A percentile compares a stretch with the other conserved stretches of the same genome.
phyloP scores from a whole-genome alignment of 2,888 invertebrate species.

The Enoplolaimus lenunculus region DNA sequence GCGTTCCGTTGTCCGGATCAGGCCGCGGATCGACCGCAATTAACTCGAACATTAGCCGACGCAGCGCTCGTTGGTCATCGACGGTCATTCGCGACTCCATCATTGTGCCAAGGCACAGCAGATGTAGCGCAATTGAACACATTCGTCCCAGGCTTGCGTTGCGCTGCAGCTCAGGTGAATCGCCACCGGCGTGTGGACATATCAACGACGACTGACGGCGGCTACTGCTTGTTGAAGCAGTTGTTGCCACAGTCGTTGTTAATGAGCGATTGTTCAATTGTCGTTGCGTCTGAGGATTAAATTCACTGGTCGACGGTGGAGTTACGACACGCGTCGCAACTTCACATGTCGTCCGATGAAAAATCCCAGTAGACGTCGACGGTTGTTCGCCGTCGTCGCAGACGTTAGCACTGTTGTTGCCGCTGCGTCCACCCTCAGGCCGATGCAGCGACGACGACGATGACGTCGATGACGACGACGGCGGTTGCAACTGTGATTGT shows the following conservation, averaged over 20 bases:
- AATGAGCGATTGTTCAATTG: background rate
- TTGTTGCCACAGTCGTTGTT: background rate
- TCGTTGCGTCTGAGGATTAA: background rate
- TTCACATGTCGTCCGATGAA: background rate
- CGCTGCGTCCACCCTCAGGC: too few relatives aligned
- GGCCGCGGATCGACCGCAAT: slow-evolving; percentile 55
- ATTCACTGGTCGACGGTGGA: too few relatives aligned
- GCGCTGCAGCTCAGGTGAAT: slow-evolving; percentile 48
- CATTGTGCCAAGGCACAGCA: slow-evolving; percentile 45
- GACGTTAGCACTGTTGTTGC: too few relatives aligned
- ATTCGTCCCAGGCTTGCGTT: slow-evolving; percentile 64
- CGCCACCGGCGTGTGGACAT: background rate
- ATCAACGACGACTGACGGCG: too few relatives aligned
- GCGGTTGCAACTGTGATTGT: background rate
- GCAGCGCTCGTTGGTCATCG: slow-evolving; percentile 48
- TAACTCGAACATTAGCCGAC: slow-evolving; percentile 58
- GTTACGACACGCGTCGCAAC: too few relatives aligned
- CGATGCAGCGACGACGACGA: too few relatives aligned
- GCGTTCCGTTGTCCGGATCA: slow-evolving; percentile 39
- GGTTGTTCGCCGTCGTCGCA: too few relatives aligned
- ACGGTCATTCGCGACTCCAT: slow-evolving; percentile 40
- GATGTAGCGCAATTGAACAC: slow-evolving; percentile 66
- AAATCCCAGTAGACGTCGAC: background rate
- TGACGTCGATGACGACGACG: too few relatives aligned
- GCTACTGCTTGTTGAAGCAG: background rate